phyloP scores from a whole-genome alignment of 1,140 invertebrate genomes.

The Drosophila quadrilineata region DNA sequence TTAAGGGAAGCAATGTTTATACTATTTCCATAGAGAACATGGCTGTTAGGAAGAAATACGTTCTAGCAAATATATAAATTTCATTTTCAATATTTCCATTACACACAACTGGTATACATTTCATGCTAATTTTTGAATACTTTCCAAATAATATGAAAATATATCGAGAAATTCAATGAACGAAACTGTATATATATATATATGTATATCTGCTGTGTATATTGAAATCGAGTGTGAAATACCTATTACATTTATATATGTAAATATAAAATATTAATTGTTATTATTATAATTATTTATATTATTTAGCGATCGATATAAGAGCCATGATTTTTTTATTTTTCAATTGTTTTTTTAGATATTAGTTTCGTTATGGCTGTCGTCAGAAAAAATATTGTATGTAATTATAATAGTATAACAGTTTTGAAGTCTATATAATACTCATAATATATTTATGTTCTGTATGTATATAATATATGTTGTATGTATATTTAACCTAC shows the following conservation, averaged over 20 bases:
- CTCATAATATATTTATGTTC: slow-evolving; percentile 19
- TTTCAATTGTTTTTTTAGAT: no score
- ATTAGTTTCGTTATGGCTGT: no score
- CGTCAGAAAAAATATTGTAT: slow-evolving; percentile 1
- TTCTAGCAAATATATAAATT: slow-evolving; percentile 5
- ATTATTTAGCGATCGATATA: slow-evolving; percentile 14
- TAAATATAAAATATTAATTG: slow-evolving; percentile 11
- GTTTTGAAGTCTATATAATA: slow-evolving; percentile 20
- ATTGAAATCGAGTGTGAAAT: no score
- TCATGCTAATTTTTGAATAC: no score
- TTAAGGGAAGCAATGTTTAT: slow-evolving; percentile 14
- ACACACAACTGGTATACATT: slow-evolving; percentile 4
- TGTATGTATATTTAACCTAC: slow-evolving; percentile 30
- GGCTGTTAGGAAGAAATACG: slow-evolving; percentile 5
- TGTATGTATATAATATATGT: no score
- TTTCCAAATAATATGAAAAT: slow-evolving; percentile 9
- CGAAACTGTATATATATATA: slow-evolving; percentile 4
- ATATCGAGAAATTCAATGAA: slow-evolving; percentile 9
- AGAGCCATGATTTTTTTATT: slow-evolving; percentile 3
- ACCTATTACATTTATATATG: slow-evolving; percentile 12
- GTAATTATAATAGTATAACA: slow-evolving; percentile 28
- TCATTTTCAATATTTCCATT: neutral
- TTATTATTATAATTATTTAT: no score
- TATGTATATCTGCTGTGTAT: no score
- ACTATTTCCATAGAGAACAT: no score